Evolutionary conservation across 2,113 vertebrate genomes (phyloP), one percentile per base, ranked within the genome.

Genomic region (Microcebus lehilahytsara): DNA sequence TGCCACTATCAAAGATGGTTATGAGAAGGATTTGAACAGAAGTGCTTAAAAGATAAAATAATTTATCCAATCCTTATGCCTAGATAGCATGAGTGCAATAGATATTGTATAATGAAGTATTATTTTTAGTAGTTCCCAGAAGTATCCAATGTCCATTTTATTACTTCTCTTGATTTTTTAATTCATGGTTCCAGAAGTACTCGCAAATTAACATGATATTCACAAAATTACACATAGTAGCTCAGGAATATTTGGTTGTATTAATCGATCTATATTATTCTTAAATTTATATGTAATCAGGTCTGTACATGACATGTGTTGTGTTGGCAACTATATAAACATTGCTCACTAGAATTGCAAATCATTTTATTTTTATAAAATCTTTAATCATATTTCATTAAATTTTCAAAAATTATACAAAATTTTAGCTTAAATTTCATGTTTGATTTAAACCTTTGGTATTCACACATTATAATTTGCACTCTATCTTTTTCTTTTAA

Each of bases 361-460:
- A 74, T 58, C 3, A 53, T 62, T 87, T 77, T 20, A 72, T 53
- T 84, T 86, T 72, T 79, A 64, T 56, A 37, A 83, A 84, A 46
- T 56, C 4, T 85, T 88, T 84, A 79, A 85, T 85, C 22, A 72
- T 2, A 74, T 81, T 89, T 80, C 90, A 93, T 93, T 89, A 60
- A 60, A 40, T 56, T 72, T 83, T 66, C 17, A 64, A 66, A 92
- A 77, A 53, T 51, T 40, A 8, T 56, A 14, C 49, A 34, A 64
- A 78, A 58, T 0, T n/a, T 60, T 49, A 60, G 25, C 5, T 67
- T 79, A 89, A 67, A 69, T 34, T 86, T 71, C 49, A 88, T 85
- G 42, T 71, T 72, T 37, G 6, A 30, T 72, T 85, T 89, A 75
- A 94, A 62, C 22, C 12, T 62, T 86, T 78, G 25, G 17, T 62